Evolutionary conservation across 2,113 vertebrate genomes (phyloP).

Genomic region (Vulpes ferrilata): DNA sequence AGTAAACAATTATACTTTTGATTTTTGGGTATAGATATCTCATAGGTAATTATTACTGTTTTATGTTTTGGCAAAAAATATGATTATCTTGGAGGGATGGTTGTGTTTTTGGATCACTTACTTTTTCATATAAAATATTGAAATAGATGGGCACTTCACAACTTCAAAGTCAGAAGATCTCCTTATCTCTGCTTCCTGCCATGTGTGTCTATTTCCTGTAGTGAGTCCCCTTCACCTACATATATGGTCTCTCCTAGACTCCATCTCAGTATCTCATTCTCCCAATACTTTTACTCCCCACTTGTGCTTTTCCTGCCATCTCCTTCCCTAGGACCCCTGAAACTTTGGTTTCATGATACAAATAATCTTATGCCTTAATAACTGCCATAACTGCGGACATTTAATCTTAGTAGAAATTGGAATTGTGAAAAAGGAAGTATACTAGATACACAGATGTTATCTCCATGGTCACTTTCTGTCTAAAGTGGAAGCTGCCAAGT

Average conservation of each 20-base stretch:
- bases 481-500: neutral
- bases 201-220: rapidly evolving
- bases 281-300: neutral
- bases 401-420: neutral
- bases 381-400: neutral
- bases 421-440: neutral
- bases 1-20: neutral
- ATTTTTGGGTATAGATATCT: neutral
- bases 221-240: rapidly evolving
- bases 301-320: neutral
- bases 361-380: neutral
- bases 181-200: neutral
- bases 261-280: neutral
- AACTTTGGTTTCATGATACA: neutral
- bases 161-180: neutral
- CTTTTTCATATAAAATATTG: neutral
- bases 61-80: neutral
- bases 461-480: neutral
- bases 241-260: neutral
- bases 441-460: neutral
- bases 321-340: neutral
- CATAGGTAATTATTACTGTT: neutral
- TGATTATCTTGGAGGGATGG: neutral
- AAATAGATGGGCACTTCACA: neutral
- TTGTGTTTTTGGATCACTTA: neutral